Evolutionary conservation across 2,113 vertebrate species (phyloP).

Genomic region (Callipepla squamata): DNA sequence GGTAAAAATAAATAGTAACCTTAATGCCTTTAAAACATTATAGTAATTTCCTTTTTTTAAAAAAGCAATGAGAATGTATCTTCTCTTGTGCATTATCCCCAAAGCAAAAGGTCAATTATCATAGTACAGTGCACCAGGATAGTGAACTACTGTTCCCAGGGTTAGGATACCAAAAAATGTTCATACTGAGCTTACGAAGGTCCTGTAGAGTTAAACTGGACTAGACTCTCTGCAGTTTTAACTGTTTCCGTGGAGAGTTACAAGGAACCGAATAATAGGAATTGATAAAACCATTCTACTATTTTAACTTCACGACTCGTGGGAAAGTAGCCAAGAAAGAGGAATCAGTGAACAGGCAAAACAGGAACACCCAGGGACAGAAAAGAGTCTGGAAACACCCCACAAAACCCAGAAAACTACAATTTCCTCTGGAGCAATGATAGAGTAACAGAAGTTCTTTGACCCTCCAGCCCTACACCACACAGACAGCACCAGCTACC

Average conservation of each 20-base stretch:
- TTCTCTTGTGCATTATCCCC: accelerated
- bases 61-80: not conserved
- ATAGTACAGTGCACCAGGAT: accelerated
- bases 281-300: not conserved
- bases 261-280: not conserved
- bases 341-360: not conserved
- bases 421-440: not conserved
- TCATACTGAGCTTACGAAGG: not conserved
- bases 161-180: not conserved
- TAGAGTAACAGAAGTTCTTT: not conserved
- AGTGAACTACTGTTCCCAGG: not conserved
- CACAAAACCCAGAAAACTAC: not conserved
- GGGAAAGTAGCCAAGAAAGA: not conserved
- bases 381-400: not conserved
- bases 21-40: not conserved
- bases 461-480: not conserved
- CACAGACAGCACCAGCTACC: not conserved
- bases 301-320: not conserved
- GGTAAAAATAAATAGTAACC: not conserved
- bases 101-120: not conserved
- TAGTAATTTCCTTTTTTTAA: accelerated
- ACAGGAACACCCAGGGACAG: not conserved
- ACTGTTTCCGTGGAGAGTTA: not conserved
- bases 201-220: not conserved
- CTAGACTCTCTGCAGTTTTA: not conserved